phyloP scores from a whole-genome alignment of 1,140 invertebrate genomes.

The Myzus persicae region DNA sequence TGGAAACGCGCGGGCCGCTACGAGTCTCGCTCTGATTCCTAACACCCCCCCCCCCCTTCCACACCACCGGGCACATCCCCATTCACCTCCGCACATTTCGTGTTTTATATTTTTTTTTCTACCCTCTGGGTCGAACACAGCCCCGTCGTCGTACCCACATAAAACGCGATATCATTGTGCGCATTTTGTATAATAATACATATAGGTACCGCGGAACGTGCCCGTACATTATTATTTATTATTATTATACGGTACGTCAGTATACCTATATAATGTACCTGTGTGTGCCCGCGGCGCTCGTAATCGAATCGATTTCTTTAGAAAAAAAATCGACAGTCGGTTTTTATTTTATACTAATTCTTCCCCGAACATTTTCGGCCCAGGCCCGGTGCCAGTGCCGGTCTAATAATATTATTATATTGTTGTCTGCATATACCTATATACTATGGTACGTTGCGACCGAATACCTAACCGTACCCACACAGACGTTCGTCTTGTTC shows the following conservation, averaged over 20 bases:
- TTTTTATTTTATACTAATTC: not conserved
- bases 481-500: not conserved
- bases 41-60: no score
- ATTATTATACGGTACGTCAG: not conserved
- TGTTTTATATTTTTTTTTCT: not conserved
- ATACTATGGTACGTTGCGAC: not conserved
- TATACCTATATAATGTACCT: not conserved
- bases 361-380: not conserved
- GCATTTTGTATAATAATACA: no score
- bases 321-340: not conserved
- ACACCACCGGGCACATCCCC: not conserved
- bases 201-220: not conserved
- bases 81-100: not conserved
- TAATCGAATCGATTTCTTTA: conserved; percentile 18
- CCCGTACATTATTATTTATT: not conserved
- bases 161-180: conserved; percentile 13
- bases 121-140: not conserved
- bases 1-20: not conserved
- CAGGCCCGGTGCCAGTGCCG: not conserved
- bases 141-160: not conserved
- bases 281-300: not conserved
- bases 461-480: not conserved
- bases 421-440: not conserved
- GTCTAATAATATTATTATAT: not conserved
- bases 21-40: not conserved